Percentiles rank a stretch among this genome's conserved stretches.
phyloP scores from a whole-genome alignment of 1,140 invertebrate species.

The Andrena cerasifolii region DNA sequence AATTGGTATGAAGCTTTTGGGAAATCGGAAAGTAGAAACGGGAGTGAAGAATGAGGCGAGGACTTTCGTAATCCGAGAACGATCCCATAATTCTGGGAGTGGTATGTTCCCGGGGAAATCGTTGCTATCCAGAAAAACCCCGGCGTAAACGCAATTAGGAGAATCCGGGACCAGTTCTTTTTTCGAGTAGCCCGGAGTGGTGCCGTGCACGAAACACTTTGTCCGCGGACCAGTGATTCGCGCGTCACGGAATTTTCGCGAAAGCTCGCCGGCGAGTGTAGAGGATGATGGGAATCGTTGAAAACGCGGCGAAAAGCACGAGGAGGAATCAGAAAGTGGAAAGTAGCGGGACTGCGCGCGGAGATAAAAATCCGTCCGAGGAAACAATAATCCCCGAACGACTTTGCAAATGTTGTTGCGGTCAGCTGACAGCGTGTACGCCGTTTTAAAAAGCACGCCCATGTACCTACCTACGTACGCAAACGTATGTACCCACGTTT shows the following conservation, averaged over 20 bases:
- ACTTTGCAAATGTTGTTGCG: slow-evolving; percentile 53
- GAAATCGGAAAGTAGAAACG: background rate
- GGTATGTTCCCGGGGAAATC: background rate
- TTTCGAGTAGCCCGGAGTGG: slow-evolving; percentile 13
- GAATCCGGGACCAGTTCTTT: slow-evolving; percentile 27
- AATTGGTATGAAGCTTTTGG: no score
- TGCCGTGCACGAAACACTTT: slow-evolving; percentile 25
- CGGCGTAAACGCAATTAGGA: slow-evolving; percentile 21
- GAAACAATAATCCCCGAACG: slow-evolving; percentile 46
- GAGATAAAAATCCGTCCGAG: slow-evolving; percentile 15
- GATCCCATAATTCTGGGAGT: background rate
- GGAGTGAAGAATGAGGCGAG: background rate
- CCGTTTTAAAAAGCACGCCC: slow-evolving; percentile 53
- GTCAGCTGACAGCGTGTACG: slow-evolving; percentile 27
- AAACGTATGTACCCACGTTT: background rate
- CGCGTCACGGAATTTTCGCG: slow-evolving; percentile 22
- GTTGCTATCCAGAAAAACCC: no score
- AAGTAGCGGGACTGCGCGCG: background rate
- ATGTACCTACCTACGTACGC: no score
- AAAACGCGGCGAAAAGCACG: background rate
- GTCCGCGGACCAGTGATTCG: slow-evolving; percentile 12
- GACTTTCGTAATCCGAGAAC: background rate
- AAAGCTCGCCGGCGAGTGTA: background rate
- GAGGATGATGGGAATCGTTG: background rate
- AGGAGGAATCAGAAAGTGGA: slow-evolving; percentile 19